Conservation (phyloP, 2,888 invertebrate species). For the Hecatera dysodea region DNA sequence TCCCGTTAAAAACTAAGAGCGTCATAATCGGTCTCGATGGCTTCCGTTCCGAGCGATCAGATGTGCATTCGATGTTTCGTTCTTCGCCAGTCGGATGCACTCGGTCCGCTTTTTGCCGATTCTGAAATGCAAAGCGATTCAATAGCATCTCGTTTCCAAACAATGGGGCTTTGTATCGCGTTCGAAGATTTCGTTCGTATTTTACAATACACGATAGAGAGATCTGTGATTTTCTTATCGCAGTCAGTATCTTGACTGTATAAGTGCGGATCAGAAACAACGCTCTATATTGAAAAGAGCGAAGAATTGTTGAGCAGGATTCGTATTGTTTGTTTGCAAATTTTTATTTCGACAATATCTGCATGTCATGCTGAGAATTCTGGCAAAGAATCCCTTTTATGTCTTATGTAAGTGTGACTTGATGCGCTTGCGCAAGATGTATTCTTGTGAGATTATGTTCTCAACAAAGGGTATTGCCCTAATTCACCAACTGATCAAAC, state of each 20-base stretch:
- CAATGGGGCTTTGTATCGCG: slow-evolving; percentile 79
- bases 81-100: slow-evolving; percentile 68
- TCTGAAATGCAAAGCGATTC: slow-evolving; percentile 71
- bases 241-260: slow-evolving; percentile 59
- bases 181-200: slow-evolving; percentile 77
- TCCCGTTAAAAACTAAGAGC: slow-evolving; percentile 76
- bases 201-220: slow-evolving; percentile 70
- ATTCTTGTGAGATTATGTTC: slow-evolving; percentile 37
- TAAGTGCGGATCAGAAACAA: slow-evolving; percentile 56
- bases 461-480: slow-evolving; percentile 29
- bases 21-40: slow-evolving; percentile 70
- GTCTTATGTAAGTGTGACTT: slow-evolving; percentile 11
- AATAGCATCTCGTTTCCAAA: slow-evolving; percentile 74
- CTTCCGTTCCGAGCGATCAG: slow-evolving; percentile 75
- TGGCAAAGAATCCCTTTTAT: neutral
- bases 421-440: slow-evolving; percentile 25
- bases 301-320: slow-evolving; percentile 25
- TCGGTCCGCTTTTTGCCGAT: slow-evolving; percentile 67
- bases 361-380: slow-evolving; percentile 4
- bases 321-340: slow-evolving; percentile 40
- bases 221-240: slow-evolving; percentile 68
- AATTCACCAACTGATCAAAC: slow-evolving; percentile 45
- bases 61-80: slow-evolving; percentile 63
- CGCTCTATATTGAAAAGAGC: slow-evolving; percentile 26
- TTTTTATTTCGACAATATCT: slow-evolving; percentile 25